Base-by-base conservation (phyloP, 2,888 invertebrate genomes). In the Thymelicus lineola region DNA sequence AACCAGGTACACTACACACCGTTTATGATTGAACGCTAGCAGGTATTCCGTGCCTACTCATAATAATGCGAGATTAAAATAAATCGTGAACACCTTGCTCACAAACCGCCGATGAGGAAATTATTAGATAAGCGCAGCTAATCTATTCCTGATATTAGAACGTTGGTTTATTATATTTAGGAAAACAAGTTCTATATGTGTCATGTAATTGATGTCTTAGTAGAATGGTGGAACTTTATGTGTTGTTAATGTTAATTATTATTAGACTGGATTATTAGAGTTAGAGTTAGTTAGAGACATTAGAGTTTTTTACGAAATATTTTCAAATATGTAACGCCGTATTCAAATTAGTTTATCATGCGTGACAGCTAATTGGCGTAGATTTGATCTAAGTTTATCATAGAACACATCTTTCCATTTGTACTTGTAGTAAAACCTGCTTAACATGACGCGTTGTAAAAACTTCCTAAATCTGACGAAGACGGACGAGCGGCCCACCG, bases 61-160 rank as follows among this genome's bases (percentile, higher is more conserved):
- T 91, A 90, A 91, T 91, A 91, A 91, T 90, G 83, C 77, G 77
- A 80, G 89, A 87, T 90, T 88, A 90, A 92, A 91, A 90, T 92
- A 92, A 89, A 90, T 83, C 80, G 79, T 76, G 80, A 79, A 76
- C 66, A 66, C 66, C 72, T 64, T 74, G 71, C 75, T 75, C 76
- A 79, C 75, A 61, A 69, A 72, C 74, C 61, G 68, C 15, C 50
- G 61, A 72, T 69, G 63, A 62, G 59, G 53, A 70, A 53, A 64
- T 59, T 59, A 45, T 64, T 20, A 53, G 35, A 64, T 59, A 53
- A 53, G 46, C 58, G n/a, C 45, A 42, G 6, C 17, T 57, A 42
- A 38, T 48, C 55, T 69, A 57, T 69, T 63, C 48, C 38, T 58
- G 58, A 63, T 63, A 69, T 48, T 28, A 60, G 28, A 58, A 63